phyloP scores from a whole-genome alignment of 2,113 vertebrate genomes.

The Amphilophus citrinellus region DNA sequence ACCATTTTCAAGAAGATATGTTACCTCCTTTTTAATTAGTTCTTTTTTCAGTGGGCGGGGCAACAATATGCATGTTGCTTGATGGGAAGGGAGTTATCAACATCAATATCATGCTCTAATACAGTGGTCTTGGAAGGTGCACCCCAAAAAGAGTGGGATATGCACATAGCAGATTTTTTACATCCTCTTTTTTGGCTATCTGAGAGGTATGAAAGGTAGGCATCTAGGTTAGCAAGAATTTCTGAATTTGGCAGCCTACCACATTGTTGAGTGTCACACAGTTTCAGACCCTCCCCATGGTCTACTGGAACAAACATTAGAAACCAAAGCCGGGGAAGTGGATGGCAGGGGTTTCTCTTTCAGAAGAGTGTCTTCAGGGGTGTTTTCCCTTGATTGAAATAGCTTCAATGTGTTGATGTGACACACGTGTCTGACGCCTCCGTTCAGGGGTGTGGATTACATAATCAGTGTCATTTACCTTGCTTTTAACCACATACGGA shows the following conservation, averaged over 20 bases:
- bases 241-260: background rate
- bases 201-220: background rate
- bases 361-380: background rate
- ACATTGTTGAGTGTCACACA: background rate
- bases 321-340: background rate
- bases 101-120: no score
- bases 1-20: no score
- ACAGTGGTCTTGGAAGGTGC: no score
- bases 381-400: background rate
- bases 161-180: no score
- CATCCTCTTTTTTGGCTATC: no score
- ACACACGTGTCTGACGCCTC: background rate
- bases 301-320: background rate
- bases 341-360: background rate
- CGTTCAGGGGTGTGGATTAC: background rate
- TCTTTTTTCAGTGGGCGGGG: no score
- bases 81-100: no score
- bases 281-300: background rate
- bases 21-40: no score
- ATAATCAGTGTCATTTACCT: background rate
- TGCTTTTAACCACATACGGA: background rate
- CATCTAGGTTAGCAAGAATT: background rate
- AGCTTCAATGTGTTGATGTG: background rate
- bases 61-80: no score
- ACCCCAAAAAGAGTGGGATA: no score